Percentiles rank a stretch among this genome's conserved stretches.
Evolutionary conservation across 2,888 invertebrate species (phyloP).

Genomic region (Molanna angustata): DNA sequence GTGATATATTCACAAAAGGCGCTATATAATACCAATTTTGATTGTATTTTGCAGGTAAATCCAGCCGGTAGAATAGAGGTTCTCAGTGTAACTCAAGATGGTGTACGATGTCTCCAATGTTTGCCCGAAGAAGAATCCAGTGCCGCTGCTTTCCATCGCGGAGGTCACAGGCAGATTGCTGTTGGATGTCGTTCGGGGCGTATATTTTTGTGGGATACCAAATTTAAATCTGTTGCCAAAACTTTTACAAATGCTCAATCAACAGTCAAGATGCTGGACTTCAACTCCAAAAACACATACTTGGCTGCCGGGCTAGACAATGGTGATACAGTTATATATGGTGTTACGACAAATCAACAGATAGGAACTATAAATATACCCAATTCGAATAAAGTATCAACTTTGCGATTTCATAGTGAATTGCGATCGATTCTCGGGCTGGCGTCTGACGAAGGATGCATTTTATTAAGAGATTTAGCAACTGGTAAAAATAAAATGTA

Average conservation of each 20-base stretch:
- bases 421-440: constrained; percentile 47
- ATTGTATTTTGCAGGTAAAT: constrained; percentile 50
- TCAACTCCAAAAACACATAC: constrained; percentile 51
- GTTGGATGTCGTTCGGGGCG: constrained; percentile 50
- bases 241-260: constrained; percentile 47
- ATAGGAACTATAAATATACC: constrained; percentile 46
- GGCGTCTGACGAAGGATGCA: constrained; percentile 54
- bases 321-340: constrained; percentile 52
- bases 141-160: constrained; percentile 50
- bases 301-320: constrained; percentile 50
- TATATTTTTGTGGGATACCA: constrained; percentile 53
- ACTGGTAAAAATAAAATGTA: constrained; percentile 50
- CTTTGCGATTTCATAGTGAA: constrained; percentile 53
- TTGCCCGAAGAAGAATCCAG: constrained; percentile 50
- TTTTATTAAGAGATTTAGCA: constrained; percentile 47
- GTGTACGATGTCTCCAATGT: constrained; percentile 48
- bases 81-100: constrained; percentile 47
- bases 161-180: constrained; percentile 49
- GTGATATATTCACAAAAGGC: too few relatives aligned
- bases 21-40: too few relatives aligned
- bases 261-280: constrained; percentile 47
- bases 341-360: constrained; percentile 52
- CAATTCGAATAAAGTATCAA: constrained; percentile 48
- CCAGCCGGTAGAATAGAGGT: constrained; percentile 49
- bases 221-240: constrained; percentile 48